Percentiles rank a stretch among this genome's conserved stretches.
Conservation (phyloP, 2,888 invertebrate species). For the Cryptocephalus primarius region DNA sequence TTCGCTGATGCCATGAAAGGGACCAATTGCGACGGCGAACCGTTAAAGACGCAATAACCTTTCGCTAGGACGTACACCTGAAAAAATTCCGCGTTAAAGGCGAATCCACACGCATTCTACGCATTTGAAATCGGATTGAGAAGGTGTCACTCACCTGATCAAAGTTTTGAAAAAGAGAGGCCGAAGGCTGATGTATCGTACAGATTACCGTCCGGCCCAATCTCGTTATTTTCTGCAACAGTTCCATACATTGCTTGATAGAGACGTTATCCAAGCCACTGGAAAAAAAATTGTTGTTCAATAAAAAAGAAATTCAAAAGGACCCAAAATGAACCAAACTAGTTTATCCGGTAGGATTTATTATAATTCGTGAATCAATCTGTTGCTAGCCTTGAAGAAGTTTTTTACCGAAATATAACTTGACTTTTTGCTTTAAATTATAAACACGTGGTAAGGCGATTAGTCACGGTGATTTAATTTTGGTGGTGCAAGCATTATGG, state of each 20-base stretch:
- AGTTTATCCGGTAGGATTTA: no score
- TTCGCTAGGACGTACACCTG: conserved; percentile 43
- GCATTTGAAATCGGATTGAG: no score
- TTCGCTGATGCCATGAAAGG: conserved; percentile 55
- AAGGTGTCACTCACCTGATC: conserved; percentile 42
- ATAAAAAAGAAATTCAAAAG: no score
- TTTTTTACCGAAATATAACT: no score
- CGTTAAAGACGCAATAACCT: conserved; percentile 57
- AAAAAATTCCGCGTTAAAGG: neutral
- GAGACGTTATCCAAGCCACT: conserved; percentile 66
- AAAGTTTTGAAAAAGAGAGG: conserved; percentile 64
- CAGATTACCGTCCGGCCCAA: conserved; percentile 67
- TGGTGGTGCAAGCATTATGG: no score
- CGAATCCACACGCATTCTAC: no score
- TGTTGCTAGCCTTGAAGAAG: no score
- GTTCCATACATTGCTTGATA: conserved; percentile 58
- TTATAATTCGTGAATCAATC: no score
- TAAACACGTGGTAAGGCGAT: no score
- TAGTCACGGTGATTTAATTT: no score
- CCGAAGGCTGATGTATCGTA: conserved; percentile 72
- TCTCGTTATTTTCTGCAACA: conserved; percentile 56
- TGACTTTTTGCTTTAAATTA: no score
- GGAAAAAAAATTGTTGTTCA: conserved; percentile 5
- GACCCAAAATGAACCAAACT: no score
- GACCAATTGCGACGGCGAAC: conserved; percentile 55